These are phyloP conservation scores for Agrilus planipennis DNA, from an alignment of 1,140 invertebrate genomes.

Conservation along the genomic window DNA sequence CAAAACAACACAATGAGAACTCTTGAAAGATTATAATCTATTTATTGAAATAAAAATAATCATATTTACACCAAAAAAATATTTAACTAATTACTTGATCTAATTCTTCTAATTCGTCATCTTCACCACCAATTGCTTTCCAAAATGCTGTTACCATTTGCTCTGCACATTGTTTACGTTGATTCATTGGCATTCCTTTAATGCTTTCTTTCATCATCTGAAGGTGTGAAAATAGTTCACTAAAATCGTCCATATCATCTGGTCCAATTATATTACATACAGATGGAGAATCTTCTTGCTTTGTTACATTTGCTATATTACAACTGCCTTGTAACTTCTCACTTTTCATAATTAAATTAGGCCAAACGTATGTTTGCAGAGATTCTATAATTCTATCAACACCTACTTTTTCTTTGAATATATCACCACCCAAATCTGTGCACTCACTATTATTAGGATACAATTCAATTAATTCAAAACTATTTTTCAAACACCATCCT, in stretches of 20 bases:
- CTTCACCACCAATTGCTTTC: conserved; percentile 64
- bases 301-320: not conserved
- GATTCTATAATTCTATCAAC: conserved; percentile 62
- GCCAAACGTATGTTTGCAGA: conserved; percentile 64
- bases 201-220: conserved; percentile 57
- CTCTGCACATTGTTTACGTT: conserved; percentile 61
- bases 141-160: conserved; percentile 68
- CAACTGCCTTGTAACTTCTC: not conserved
- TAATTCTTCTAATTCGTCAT: conserved; percentile 54
- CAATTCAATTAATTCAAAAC: conserved; percentile 64
- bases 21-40: no score
- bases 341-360: conserved; percentile 57
- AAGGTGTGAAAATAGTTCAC: conserved; percentile 49
- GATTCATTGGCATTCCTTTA: conserved; percentile 43
- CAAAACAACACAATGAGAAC: no score
- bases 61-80: no score
- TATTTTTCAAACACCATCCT: conserved; percentile 33
- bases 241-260: conserved; percentile 43
- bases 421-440: conserved; percentile 43
- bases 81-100: no score
- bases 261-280: conserved; percentile 36
- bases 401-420: conserved; percentile 53
- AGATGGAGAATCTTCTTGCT: not conserved
- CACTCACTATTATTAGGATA: conserved; percentile 40
- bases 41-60: no score